Conservation (phyloP, 2,113 vertebrate species). For the Oncorhynchus kisutch region DNA sequence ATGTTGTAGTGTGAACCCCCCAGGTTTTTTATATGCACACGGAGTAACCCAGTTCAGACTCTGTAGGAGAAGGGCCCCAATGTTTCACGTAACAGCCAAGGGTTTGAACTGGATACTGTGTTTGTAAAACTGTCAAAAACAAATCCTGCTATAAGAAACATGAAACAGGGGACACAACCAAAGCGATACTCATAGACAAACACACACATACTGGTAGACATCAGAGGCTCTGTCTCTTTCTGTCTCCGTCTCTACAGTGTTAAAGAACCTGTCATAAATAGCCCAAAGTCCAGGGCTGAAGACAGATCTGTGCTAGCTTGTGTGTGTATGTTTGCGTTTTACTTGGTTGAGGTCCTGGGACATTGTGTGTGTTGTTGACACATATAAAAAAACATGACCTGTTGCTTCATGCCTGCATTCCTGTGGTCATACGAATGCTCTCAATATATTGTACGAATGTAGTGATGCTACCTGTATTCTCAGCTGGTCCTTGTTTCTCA, state of each 20-base stretch:
- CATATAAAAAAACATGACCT: too few relatives aligned
- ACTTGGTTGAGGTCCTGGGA: too few relatives aligned
- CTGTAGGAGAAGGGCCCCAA: slow-evolving; percentile 21
- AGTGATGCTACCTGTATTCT: too few relatives aligned
- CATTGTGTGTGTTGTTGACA: not conserved
- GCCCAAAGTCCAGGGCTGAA: not conserved
- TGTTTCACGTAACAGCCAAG: slow-evolving; percentile 27
- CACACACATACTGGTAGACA: slow-evolving; percentile 14
- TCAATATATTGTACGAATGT: too few relatives aligned
- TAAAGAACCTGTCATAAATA: not conserved
- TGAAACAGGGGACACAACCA: not conserved
- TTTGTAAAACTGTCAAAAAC: slow-evolving; percentile 32
- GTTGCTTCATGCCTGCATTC: too few relatives aligned
- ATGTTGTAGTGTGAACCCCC: slow-evolving; percentile 42
- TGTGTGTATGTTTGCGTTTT: not conserved
- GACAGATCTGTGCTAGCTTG: not conserved
- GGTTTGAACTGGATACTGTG: slow-evolving; percentile 18
- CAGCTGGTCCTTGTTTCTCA: too few relatives aligned
- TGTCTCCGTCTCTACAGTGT: slow-evolving; percentile 9
- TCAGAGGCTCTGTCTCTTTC: slow-evolving; percentile 1
- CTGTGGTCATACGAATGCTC: too few relatives aligned
- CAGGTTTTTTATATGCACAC: slow-evolving; percentile 46
- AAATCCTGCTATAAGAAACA: slow-evolving; percentile 30
- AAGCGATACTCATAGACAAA: not conserved
- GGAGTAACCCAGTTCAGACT: slow-evolving; percentile 50